A percentile compares a stretch with the other conserved stretches of the same genome.
Evolutionary conservation across 2,888 invertebrate species (phyloP).

Genomic region (Zaprionus lineosus): DNA sequence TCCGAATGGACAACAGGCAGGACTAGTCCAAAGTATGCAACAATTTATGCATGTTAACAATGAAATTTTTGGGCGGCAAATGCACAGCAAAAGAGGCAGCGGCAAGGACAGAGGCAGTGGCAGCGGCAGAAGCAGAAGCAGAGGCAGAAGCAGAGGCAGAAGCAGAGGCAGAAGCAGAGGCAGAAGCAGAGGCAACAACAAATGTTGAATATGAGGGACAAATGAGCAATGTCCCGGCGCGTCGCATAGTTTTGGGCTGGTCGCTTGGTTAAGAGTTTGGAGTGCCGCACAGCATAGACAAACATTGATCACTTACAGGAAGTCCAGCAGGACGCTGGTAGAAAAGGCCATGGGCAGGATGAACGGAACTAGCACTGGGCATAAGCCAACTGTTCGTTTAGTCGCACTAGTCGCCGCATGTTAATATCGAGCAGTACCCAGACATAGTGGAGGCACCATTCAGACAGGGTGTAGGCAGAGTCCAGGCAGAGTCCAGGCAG

Average conservation of each 20-base stretch:
- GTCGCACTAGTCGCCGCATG: constrained; percentile 59
- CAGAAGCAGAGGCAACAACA: background rate
- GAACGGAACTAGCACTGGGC: constrained; percentile 7
- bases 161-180: constrained; percentile 3
- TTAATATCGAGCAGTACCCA: constrained; percentile 55
- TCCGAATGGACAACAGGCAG: constrained; percentile 14
- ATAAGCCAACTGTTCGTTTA: constrained; percentile 64
- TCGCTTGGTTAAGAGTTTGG: constrained; percentile 41
- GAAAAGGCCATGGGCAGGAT: background rate
- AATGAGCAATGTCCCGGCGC: constrained; percentile 62
- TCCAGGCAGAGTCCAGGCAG: too few relatives aligned
- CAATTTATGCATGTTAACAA: constrained; percentile 77
- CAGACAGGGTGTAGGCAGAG: too few relatives aligned
- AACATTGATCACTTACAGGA: constrained; percentile 78
- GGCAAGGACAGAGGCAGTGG: background rate
- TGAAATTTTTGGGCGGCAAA: constrained; percentile 48
- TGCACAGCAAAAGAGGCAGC: constrained; percentile 5
- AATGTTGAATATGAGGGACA: constrained; percentile 19
- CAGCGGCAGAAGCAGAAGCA: too few relatives aligned
- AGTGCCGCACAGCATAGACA: constrained; percentile 68
- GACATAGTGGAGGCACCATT: constrained; percentile 22
- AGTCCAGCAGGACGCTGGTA: constrained; percentile 28
- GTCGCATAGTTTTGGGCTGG: constrained; percentile 45
- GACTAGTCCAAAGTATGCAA: constrained; percentile 68
- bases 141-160: too few relatives aligned